Percentiles rank a stretch among this genome's conserved stretches.
Evolutionary conservation across 2,113 vertebrate genomes (phyloP).

Genomic region (Pheucticus melanocephalus): DNA sequence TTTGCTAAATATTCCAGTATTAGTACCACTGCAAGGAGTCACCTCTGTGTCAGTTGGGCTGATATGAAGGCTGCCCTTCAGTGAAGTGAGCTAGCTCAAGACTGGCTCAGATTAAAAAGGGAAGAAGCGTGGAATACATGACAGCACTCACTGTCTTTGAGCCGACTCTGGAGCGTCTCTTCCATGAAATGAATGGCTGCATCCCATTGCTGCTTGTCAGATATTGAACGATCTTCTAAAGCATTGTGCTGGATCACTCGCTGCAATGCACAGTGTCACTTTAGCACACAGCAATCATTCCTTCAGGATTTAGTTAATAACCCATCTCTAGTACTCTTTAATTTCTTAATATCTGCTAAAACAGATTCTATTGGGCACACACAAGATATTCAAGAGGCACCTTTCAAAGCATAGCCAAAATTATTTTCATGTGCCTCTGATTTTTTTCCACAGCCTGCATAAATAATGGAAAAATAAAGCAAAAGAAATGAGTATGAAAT

Average conservation of each 20-base stretch:
- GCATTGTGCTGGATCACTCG: constrained; percentile 98
- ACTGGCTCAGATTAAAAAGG: neutral
- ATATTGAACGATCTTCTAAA: constrained; percentile 96
- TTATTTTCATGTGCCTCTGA: neutral
- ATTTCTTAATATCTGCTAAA: neutral
- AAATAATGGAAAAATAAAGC: neutral
- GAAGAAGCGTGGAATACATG: neutral
- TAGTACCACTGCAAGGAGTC: neutral
- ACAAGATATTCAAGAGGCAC: neutral
- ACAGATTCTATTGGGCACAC: neutral
- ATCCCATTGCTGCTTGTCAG: constrained; percentile 97
- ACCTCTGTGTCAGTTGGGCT: neutral
- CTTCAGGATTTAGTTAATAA: neutral
- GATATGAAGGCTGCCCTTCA: neutral
- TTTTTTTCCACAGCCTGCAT: neutral
- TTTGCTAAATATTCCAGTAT: neutral
- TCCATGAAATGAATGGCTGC: constrained; percentile 99
- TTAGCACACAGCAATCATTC: neutral
- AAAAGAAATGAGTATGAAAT: neutral
- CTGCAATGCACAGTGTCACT: constrained; percentile 54
- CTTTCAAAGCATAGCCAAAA: neutral
- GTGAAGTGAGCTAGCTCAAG: neutral
- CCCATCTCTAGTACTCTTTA: neutral
- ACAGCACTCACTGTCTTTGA: constrained; percentile 89
- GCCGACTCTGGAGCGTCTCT: constrained; percentile 90